Percentiles rank a stretch among this genome's conserved stretches.
These are phyloP conservation scores for Andrena bicolor DNA, from an alignment of 2,888 invertebrate species.

Conservation along the genomic window DNA sequence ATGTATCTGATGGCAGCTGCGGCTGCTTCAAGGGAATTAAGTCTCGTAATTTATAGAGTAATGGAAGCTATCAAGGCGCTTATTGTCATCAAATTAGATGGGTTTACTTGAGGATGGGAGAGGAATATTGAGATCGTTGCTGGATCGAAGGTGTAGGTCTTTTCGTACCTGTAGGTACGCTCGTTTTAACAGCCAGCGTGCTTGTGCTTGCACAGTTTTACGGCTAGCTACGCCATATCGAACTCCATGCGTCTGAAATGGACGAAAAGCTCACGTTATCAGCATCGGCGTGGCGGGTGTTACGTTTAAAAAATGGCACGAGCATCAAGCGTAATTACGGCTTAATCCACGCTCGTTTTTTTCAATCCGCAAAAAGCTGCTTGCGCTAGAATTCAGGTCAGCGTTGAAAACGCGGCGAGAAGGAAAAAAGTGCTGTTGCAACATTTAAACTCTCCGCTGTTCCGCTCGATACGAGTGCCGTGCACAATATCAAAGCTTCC, in stretches of 20 bases:
- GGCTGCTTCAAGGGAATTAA: neutral
- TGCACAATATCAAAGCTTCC: neutral
- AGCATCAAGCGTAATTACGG: constrained; percentile 32
- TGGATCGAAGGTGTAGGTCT: neutral
- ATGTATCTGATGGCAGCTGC: neutral
- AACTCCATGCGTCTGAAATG: neutral
- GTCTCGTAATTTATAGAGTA: constrained; percentile 5
- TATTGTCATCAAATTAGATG: neutral
- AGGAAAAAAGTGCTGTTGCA: neutral
- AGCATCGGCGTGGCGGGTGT: neutral
- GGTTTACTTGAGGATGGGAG: neutral
- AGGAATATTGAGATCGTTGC: neutral
- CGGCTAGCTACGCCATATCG: neutral
- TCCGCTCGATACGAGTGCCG: neutral
- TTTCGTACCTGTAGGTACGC: neutral
- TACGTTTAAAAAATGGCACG: constrained; percentile 20
- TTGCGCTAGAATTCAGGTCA: constrained; percentile 14
- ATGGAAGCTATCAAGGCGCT: constrained; percentile 3
- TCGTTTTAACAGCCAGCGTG: neutral
- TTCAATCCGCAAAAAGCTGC: constrained; percentile 28
- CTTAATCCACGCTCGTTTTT: constrained; percentile 21
- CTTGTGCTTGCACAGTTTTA: neutral
- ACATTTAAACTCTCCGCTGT: constrained; percentile 9
- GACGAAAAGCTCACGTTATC: constrained; percentile 17
- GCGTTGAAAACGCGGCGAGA: neutral